phyloP scores from a whole-genome alignment of 1,140 invertebrate genomes.

The Drosophila quadrilineata region DNA sequence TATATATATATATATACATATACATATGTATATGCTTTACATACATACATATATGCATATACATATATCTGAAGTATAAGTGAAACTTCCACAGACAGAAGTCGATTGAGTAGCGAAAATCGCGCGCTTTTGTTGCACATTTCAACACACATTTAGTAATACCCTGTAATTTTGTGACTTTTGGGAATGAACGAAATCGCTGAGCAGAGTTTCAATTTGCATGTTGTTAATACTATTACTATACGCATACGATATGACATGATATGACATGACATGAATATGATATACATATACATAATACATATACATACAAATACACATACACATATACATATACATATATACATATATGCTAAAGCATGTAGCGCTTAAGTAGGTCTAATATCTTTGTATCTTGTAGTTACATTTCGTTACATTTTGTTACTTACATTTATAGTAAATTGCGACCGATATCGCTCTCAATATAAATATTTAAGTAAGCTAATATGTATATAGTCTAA shows the following conservation, averaged over 20 bases:
- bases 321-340: too few species aligned
- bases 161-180: too few species aligned
- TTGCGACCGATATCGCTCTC: too few species aligned
- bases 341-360: slow-evolving; percentile 78
- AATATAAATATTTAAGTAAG: slow-evolving; percentile 27
- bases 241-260: too few species aligned
- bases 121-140: slow-evolving; percentile 41
- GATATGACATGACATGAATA: too few species aligned
- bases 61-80: slow-evolving; percentile 1
- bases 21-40: too few species aligned
- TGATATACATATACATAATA: too few species aligned
- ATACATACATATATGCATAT: neutral
- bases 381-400: slow-evolving; percentile 70
- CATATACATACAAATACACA: too few species aligned
- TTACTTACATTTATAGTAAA: slow-evolving; percentile 75
- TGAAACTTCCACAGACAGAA: slow-evolving; percentile 36
- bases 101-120: slow-evolving; percentile 13
- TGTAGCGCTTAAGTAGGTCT: slow-evolving; percentile 78
- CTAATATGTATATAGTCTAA: too few species aligned
- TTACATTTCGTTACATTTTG: slow-evolving; percentile 60
- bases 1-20: slow-evolving; percentile 16
- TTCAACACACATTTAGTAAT: slow-evolving; percentile 15
- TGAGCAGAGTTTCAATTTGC: slow-evolving; percentile 55
- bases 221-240: slow-evolving; percentile 73
- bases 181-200: slow-evolving; percentile 12